phyloP scores from a whole-genome alignment of 2,113 vertebrate genomes.

The Rissa tridactyla region DNA sequence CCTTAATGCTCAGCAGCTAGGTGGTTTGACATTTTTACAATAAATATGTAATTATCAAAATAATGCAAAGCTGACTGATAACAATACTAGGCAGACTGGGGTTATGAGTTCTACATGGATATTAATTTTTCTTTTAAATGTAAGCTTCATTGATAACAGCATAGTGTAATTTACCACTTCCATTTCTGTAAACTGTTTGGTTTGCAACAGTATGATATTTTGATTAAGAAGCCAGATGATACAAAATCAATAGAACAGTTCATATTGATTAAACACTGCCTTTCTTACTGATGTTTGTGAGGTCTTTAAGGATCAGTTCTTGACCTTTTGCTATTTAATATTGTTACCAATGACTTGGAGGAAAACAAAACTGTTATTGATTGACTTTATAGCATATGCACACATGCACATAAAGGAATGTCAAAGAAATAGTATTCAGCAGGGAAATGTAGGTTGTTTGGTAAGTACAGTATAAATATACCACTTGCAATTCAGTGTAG shows the following conservation, averaged over 20 bases:
- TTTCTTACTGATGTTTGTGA: neutral
- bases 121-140: neutral
- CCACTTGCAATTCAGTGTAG: neutral
- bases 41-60: neutral
- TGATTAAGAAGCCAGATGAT: constrained; percentile 25
- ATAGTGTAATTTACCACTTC: neutral
- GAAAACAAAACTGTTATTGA: neutral
- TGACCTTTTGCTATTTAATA: constrained; percentile 6
- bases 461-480: neutral
- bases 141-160: neutral
- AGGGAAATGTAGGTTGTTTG: neutral
- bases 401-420: neutral
- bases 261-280: neutral
- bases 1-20: neutral
- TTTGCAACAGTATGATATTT: constrained; percentile 11
- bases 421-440: neutral
- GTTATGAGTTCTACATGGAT: neutral
- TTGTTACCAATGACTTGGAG: neutral
- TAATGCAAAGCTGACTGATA: neutral
- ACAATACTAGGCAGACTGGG: neutral
- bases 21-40: neutral
- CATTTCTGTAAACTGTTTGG: neutral
- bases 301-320: neutral
- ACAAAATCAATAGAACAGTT: constrained; percentile 39
- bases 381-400: neutral